Evolutionary conservation across 2,797 vertebrate genomes (phyloP), one percentile per base, ranked within the genome.

Genomic region (Paguma larvata): DNA sequence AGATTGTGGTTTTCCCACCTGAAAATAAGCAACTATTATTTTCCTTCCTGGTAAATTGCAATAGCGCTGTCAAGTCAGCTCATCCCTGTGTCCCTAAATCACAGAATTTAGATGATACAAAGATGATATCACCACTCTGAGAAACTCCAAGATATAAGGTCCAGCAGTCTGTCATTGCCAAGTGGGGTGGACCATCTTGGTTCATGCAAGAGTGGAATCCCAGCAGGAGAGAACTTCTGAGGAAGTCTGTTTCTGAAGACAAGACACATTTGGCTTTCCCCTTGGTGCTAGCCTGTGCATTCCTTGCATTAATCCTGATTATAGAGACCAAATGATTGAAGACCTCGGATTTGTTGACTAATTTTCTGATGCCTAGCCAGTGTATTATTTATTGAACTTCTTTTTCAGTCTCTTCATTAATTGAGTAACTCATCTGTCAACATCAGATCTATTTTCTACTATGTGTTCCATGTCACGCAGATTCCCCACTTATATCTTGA

Each of bases 1-100:
- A 1, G 21, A 96, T 6, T n/a, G 73, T 96, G 94, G 53, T 46
- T 96, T 98, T 98, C 95, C 95, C 94, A 97, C 91, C 72, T 96
- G 97, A 97, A 98, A 98, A 97, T 96, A 97, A 88, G 85, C 91
- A 30, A 75, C 95, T 72, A 85, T 95, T 97, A 93, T 97, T 97
- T 96, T 96, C 83, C 65, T 10, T 97, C 82, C 59, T 97, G 96
- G 95, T 89, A 41, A 95, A 72, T 85, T 91, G 95, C 97, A 97
- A 97, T 83, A n/a, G 72, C 78, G 27, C 85, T 97, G 90, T 96
- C 94, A 97, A 95, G 96, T 15, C 2, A 0, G 14, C 46, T 51
- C 97, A 89, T 96, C 80, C 89, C 30, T 93, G 86, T 78, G 80
- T 83, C 59, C 19, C 48, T 73, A 85, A 56, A 77, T 73, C 88